Conservation (phyloP, 2,797 vertebrate genomes). For the Mycteria americana region DNA sequence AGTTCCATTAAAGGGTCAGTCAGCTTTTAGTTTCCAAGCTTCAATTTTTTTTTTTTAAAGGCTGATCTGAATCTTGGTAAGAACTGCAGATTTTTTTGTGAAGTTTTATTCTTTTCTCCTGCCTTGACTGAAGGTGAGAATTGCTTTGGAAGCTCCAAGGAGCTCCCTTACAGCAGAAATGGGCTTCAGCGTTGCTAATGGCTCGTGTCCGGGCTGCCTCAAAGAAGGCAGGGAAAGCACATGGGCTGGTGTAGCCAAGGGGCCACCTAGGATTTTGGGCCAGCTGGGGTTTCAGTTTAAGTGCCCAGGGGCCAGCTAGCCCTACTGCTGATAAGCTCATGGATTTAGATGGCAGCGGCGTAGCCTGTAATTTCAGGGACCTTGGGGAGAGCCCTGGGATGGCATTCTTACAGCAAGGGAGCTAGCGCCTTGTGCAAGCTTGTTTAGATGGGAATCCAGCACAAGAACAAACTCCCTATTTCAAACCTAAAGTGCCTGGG, state of each 20-base stretch:
- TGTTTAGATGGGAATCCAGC: background rate
- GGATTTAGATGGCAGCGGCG: accelerated
- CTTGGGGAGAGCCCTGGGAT: background rate
- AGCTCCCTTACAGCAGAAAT: background rate
- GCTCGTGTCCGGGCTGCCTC: background rate
- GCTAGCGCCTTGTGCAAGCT: background rate
- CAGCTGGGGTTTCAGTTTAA: background rate
- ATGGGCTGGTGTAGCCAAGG: background rate
- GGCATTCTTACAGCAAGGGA: background rate
- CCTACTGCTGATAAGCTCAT: background rate
- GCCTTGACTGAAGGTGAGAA: background rate
- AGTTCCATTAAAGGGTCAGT: background rate
- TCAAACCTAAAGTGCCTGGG: background rate
- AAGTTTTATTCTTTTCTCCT: background rate
- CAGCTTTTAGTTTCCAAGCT: background rate
- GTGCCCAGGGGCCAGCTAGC: background rate
- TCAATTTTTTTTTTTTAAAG: background rate
- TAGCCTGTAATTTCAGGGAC: background rate
- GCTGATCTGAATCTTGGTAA: background rate
- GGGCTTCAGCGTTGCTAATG: background rate
- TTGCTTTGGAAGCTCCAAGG: background rate
- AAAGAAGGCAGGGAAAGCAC: background rate
- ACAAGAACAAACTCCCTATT: background rate
- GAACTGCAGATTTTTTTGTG: background rate
- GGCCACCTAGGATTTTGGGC: background rate